Evolutionary conservation across 1,140 invertebrate genomes (phyloP).

Genomic region (Scaptomyza montana): DNA sequence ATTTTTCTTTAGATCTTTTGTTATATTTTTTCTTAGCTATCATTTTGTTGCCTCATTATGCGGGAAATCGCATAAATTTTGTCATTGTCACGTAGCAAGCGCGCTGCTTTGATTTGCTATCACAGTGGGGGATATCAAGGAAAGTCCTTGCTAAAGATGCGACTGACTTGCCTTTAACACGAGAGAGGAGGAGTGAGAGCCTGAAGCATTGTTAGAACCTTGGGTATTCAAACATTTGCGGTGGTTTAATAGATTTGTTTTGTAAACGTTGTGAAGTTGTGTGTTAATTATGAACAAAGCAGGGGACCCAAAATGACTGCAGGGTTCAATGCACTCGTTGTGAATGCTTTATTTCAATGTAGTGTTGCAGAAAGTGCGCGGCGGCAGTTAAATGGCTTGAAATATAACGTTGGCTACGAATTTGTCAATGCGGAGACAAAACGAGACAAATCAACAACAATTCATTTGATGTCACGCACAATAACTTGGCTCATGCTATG

Average conservation of each 20-base stretch:
- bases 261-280: conserved; percentile 1
- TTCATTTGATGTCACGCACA: conserved; percentile 65
- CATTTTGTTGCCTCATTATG: conserved; percentile 35
- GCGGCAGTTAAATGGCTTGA: conserved; percentile 62
- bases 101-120: conserved; percentile 9
- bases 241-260: conserved; percentile 26
- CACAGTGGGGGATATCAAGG: not conserved
- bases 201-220: not conserved
- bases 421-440: conserved; percentile 52
- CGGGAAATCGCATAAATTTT: conserved; percentile 33
- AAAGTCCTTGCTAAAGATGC: not conserved
- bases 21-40: not conserved
- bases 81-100: conserved; percentile 36
- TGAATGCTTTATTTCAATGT: conserved; percentile 70
- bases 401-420: conserved; percentile 44
- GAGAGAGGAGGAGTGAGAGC: no score
- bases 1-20: no score
- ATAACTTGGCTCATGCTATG: conserved; percentile 33
- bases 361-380: conserved; percentile 63
- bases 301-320: no score
- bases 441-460: conserved; percentile 77
- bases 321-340: conserved; percentile 30
- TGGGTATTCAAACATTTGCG: not conserved
- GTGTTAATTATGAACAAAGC: conserved; percentile 11
- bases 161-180: no score